These are phyloP conservation scores for Zele albiditarsus DNA, from an alignment of 2,888 invertebrate genomes.

Conservation along the genomic window DNA sequence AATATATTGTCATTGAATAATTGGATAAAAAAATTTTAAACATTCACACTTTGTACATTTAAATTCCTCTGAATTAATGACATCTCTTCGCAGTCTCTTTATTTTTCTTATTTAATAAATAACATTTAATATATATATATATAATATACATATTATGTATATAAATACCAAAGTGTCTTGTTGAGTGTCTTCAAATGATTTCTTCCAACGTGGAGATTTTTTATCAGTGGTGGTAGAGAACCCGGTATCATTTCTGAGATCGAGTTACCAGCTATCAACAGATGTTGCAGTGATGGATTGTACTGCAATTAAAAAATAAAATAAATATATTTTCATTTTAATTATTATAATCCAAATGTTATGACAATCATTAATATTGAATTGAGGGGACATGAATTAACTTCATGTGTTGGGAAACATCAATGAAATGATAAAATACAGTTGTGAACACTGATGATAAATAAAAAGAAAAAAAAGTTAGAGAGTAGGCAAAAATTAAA, in stretches of 20 bases:
- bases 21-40: too few species aligned
- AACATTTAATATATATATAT: not conserved
- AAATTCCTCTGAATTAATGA: too few species aligned
- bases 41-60: too few species aligned
- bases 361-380: not conserved
- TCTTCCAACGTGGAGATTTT: conserved; percentile 83
- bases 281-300: conserved; percentile 78
- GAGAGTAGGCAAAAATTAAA: not conserved
- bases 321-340: not conserved
- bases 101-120: not conserved
- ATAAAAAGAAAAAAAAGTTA: not conserved
- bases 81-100: not conserved
- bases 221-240: conserved; percentile 81
- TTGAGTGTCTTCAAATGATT: conserved; percentile 84
- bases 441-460: conserved; percentile 1
- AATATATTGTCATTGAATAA: too few species aligned
- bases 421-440: conserved; percentile 12
- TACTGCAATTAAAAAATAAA: conserved; percentile 70
- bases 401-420: not conserved
- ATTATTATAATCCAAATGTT: not conserved
- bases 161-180: conserved; percentile 79
- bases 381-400: too few species aligned
- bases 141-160: not conserved
- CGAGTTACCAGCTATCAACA: conserved; percentile 84
- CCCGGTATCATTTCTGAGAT: conserved; percentile 83